Base-by-base conservation (phyloP, 2,797 vertebrate genomes). In the Myotis planiceps region DNA sequence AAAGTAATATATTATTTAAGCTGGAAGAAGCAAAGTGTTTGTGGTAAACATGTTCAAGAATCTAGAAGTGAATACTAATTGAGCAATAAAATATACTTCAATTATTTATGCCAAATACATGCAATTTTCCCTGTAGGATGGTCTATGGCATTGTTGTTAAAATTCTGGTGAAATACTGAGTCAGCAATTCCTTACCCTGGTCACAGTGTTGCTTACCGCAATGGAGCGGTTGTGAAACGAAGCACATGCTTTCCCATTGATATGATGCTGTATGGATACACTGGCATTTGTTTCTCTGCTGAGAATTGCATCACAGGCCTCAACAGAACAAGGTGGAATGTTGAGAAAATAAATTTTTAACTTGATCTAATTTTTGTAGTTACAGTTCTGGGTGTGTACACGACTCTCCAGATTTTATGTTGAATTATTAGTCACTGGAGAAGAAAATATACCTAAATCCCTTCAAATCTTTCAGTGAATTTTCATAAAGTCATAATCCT, bases 1-100 rank as follows among this genome's bases (percentile, higher is more conserved):
- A 71, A 94, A 90, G 76, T 75, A 82, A 96, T 88, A 76, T 29
- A 76, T 80, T 87, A 94, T 94, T 90, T 94, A 83, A 94, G 27
- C 76, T 85, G 37, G 66, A 96, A 42, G 34, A 86, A 95, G 25
- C 16, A 86, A 82, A 92, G 71, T 79, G 45, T 95, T 96, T 90
- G 79, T 72, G 76, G 63, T 93, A 93, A 97, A 93, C 71, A 91
- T 51, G 76, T 78, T 88, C 39, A 81, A 72, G 65, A 76, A 88
- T 84, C 39, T 80, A 95, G 83, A 94, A 74, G 55, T 66, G 75
- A 96, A 88, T 58, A 47, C 18, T 90, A 91, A 96, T 72, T 95
- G 79, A 95, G 86, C 71, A 95, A 81, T 72, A 87, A 88, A 27
- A 88, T 90, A 7, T 47, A 25, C 32, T 94, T 92, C 89, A 93